Base-by-base conservation (phyloP, 2,113 vertebrate genomes). In the Cynoglossus semilaevis region DNA sequence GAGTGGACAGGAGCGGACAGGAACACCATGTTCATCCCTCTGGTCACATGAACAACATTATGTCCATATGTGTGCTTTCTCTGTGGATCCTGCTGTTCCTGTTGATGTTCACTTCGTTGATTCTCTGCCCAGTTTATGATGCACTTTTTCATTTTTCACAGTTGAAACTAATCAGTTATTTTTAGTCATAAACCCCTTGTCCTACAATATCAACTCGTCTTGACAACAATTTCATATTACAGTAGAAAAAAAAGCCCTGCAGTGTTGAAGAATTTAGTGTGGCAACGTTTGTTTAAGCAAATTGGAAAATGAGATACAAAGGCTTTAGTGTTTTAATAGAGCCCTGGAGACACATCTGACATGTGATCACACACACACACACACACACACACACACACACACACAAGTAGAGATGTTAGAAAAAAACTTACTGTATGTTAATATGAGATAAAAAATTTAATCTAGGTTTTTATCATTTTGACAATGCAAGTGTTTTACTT, bases 151-250 rank as follows among this genome's bases (percentile, higher is more conserved):
- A 72, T 65, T 59, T 47, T 46, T 80, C 45, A 70, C 54, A 86
- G 77, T 83, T 78, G 45, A 81, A 80, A 72, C 38, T 68, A 78
- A 74, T 80, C 71, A 76, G 50, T 42, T 72, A 67, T 84, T 84
- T 83, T 70, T 81, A 81, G 80, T 79, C 75, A 72, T 53, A 57
- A 69, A 53, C 15, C 17, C 59, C 51, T 59, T 53, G 34, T 76
- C 51, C 60, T 70, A 49, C 81, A 77, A 78, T 72, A 81, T 58
- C 76, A 85, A 77, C 67, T 60, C 76, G 58, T 82, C 67, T 58
- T 12, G 29, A 75, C 61, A 74, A 76, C n/a, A 74, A 46, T 76
- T 75, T 71, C 47, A 63, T 76, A 40, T 76, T 70, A 29, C 1
- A 8, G 57, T 72, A 40, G 37, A 38, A 74, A 63, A 80, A 60